These are phyloP conservation scores for Saccostrea echinata DNA, from an alignment of 1,140 invertebrate species.

Conservation along the genomic window DNA sequence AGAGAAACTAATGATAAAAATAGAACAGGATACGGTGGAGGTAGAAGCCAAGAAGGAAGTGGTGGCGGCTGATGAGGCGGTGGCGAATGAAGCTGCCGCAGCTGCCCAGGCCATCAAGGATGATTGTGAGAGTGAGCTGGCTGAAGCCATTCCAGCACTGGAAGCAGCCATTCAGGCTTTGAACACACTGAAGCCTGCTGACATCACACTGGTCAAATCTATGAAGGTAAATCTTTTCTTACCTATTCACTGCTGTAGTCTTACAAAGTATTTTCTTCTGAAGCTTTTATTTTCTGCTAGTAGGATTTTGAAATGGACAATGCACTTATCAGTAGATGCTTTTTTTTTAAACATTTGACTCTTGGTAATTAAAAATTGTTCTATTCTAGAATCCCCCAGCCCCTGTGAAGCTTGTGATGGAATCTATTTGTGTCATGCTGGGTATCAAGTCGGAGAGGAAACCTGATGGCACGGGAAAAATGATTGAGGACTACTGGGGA, in stretches of 20 bases:
- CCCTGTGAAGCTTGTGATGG: constrained; percentile 86
- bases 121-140: constrained; percentile 97
- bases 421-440: constrained; percentile 96
- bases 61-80: constrained; percentile 96
- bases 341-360: background rate
- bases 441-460: constrained; percentile 93
- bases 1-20: constrained; percentile 85
- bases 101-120: constrained; percentile 97
- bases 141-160: constrained; percentile 96
- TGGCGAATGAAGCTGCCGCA: constrained; percentile 97
- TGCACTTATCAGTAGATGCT: background rate
- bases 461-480: constrained; percentile 89
- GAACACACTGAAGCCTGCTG: constrained; percentile 93
- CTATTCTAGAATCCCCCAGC: constrained; percentile 81
- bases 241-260: background rate
- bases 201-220: constrained; percentile 96
- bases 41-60: constrained; percentile 98
- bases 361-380: background rate
- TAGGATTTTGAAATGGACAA: background rate
- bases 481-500: constrained; percentile 95
- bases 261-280: background rate
- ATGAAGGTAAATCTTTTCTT: constrained; percentile 87
- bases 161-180: constrained; percentile 93
- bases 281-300: background rate
- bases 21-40: constrained; percentile 97